A percentile compares a stretch with the other conserved stretches of the same genome.
Conservation (phyloP, 1,140 invertebrate genomes). For the Dendroctonus valens region DNA sequence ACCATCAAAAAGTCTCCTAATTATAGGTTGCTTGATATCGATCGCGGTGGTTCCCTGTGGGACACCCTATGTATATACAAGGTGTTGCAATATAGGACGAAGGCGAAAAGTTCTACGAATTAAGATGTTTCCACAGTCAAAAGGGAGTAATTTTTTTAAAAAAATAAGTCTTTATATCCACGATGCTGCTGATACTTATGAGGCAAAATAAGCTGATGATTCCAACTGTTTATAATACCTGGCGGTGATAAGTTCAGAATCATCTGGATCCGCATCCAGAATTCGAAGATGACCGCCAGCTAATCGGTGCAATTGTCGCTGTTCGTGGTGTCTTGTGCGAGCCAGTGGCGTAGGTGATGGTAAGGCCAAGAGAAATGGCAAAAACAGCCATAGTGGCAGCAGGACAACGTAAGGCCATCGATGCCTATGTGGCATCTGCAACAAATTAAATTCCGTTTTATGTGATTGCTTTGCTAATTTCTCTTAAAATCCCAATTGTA, state of each 20-base stretch:
- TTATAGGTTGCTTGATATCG: no score
- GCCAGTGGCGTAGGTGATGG: slow-evolving; percentile 6
- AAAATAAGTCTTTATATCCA: no score
- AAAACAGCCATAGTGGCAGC: slow-evolving; percentile 9
- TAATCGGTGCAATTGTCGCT: slow-evolving; percentile 47
- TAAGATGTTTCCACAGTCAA: no score
- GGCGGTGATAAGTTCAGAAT: slow-evolving; percentile 47
- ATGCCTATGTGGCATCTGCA: slow-evolving; percentile 28
- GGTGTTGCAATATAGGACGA: no score
- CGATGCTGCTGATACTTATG: no score
- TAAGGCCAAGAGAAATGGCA: slow-evolving; percentile 2
- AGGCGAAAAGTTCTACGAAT: no score
- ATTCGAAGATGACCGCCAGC: slow-evolving; percentile 61
- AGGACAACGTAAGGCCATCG: slow-evolving; percentile 28
- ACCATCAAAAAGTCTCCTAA: no score
- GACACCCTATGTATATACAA: slow-evolving; percentile 41
- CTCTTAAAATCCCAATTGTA: no score
- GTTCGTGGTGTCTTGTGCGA: slow-evolving; percentile 10
- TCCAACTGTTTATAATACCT: slow-evolving; percentile 9
- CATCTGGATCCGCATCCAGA: slow-evolving; percentile 43
- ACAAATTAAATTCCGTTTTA: background rate
- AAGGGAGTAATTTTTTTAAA: no score
- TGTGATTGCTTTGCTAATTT: no score
- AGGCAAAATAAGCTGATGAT: no score
- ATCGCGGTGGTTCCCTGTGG: no score